Base-by-base conservation (phyloP, 1,140 invertebrate species). In the Zophobas atratus region DNA sequence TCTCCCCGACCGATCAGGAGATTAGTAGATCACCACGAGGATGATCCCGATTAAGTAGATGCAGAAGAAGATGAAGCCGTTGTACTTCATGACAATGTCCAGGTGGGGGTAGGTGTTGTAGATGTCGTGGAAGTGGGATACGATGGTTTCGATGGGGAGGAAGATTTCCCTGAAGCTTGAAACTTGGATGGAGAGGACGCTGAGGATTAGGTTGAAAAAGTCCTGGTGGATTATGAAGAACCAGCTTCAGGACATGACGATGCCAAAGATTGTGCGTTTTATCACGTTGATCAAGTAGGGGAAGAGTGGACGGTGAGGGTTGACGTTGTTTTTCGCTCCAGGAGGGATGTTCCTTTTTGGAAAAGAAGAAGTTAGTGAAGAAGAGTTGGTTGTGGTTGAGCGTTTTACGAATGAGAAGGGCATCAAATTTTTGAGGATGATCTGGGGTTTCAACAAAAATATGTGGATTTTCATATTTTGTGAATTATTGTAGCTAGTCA, bases 121-220 rank as follows among this genome's bases (percentile, higher is more conserved):
- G 38, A 98, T 92, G 8, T 98, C 93, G 43, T 94, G 95, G 89
- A 98, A 98, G 86, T 98, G 97, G 80, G 98, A 96, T 78, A 99
- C 96, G 70, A 99, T 89, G 86, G 96, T 98, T 89, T 99, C 98
- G 51, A 97, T 97, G 86, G 97, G 98, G 86, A 99, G 97, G 88
- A 98, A 99, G 63, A 99, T 99, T 89, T 99, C 98, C 86, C 97
- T 95, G 88, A 99, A 99, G 88, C 98, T 99, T 91, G 99, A 99
- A 34, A 99, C 94, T 93, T 99, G 98, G 1, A 99, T 96, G 70
- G 94, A 87, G 74, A 99, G 88, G 1, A 96, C 97, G 81, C 95
- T 93, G 60, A 96, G 90, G 92, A 99, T 98, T 39, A 99, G 89
- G 81, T 96, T 96, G 77, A 99, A 88, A 36, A 98, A 97, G 70